phyloP scores from a whole-genome alignment of 2,797 vertebrate species.

The Peromyscus nudipes region DNA sequence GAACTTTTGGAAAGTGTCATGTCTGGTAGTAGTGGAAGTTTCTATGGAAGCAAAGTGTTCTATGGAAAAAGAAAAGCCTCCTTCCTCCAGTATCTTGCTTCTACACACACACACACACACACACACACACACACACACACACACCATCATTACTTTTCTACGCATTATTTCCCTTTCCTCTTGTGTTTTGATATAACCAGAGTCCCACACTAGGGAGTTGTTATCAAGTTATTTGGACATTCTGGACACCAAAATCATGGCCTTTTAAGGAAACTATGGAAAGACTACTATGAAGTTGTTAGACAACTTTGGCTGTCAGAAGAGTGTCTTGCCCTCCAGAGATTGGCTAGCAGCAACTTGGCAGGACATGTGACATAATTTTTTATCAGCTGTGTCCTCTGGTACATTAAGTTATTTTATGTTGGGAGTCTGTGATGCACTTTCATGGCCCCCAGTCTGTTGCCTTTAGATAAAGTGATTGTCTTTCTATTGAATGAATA shows the following conservation, averaged over 20 bases:
- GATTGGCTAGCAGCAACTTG: neutral
- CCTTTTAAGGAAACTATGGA: neutral
- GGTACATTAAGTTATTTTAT: neutral
- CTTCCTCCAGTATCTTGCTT: neutral
- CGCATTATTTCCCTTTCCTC: neutral
- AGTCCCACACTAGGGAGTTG: fast-evolving
- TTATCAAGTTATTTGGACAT: neutral
- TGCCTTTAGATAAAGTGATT: neutral
- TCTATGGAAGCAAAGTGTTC: neutral
- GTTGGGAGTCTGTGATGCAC: neutral
- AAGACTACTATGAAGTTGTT: neutral
- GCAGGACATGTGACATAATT: neutral
- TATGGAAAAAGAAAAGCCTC: neutral
- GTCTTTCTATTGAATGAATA: neutral
- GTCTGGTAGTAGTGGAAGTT: neutral
- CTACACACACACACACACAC: neutral
- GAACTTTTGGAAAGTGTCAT: neutral
- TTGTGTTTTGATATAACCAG: neutral
- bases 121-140: neutral
- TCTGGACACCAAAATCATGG: neutral
- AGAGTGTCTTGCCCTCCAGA: neutral
- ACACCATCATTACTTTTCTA: neutral
- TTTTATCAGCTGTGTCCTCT: neutral
- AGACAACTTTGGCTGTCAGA: neutral
- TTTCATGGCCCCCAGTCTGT: neutral